phyloP scores from a whole-genome alignment of 2,888 invertebrate genomes.

The Ellobium chinense region DNA sequence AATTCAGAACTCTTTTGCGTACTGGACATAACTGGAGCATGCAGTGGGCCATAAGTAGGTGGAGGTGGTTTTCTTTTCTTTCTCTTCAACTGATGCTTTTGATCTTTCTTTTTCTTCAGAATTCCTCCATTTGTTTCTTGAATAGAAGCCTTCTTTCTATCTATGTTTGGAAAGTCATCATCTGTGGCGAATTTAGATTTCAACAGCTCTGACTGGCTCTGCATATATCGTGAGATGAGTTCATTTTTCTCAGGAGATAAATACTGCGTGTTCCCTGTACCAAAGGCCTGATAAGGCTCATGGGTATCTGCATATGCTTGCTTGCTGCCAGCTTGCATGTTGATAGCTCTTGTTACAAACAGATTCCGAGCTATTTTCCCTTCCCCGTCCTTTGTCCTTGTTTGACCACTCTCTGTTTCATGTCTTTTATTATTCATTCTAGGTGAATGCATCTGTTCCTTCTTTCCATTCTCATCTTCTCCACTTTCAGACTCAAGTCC shows the following conservation, averaged over 20 bases:
- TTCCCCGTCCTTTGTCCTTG: neutral
- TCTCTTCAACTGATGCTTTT: neutral
- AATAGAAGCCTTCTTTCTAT: neutral
- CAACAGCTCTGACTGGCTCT: constrained; percentile 25
- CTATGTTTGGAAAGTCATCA: neutral
- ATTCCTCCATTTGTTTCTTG: neutral
- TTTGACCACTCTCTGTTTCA: neutral
- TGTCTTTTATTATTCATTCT: too few species aligned
- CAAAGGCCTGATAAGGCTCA: neutral
- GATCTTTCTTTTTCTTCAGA: neutral
- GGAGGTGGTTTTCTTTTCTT: constrained; percentile 13
- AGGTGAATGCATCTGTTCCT: neutral
- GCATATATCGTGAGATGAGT: constrained; percentile 43
- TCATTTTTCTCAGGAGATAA: constrained; percentile 42
- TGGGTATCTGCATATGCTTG: neutral
- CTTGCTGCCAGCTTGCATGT: too few species aligned
- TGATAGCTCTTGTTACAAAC: too few species aligned
- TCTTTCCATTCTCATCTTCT: neutral
- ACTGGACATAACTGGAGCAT: constrained; percentile 68
- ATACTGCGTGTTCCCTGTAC: neutral
- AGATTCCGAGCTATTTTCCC: neutral
- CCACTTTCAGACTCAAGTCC: neutral
- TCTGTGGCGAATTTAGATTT: neutral
- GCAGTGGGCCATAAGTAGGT: constrained; percentile 53
- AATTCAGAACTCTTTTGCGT: constrained; percentile 72